Conservation (phyloP, 2,113 vertebrate species). For the Connochaetes taurinus region DNA sequence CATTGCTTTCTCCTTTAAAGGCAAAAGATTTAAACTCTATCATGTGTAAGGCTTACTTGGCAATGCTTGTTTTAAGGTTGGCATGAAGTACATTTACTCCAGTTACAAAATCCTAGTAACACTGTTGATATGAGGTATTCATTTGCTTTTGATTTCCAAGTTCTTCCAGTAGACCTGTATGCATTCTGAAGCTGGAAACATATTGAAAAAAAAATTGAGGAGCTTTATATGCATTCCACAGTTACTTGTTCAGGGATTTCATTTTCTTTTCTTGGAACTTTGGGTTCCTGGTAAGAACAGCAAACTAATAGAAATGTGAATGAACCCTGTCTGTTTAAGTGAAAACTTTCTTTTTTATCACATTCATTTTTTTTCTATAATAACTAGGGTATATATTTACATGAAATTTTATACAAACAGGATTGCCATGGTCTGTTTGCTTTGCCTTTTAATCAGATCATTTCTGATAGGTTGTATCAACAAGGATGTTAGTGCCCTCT, state of each 20-base stretch:
- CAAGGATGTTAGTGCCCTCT: conserved; percentile 33
- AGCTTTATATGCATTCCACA: not conserved
- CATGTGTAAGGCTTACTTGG: not conserved
- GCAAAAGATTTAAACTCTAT: not conserved
- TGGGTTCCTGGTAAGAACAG: not conserved
- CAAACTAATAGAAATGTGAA: not conserved
- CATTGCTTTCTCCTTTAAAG: not conserved
- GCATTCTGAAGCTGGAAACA: not conserved
- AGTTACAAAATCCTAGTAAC: not conserved
- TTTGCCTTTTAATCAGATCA: conserved; percentile 47
- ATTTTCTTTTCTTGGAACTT: not conserved
- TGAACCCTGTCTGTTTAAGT: not conserved
- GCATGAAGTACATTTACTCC: not conserved
- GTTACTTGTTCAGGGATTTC: not conserved
- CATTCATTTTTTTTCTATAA: not conserved
- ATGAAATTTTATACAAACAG: not conserved
- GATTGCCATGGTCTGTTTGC: not conserved
- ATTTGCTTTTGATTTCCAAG: conserved; percentile 35
- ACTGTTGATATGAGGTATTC: conserved; percentile 26
- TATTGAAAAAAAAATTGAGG: not conserved
- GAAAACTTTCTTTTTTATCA: not conserved
- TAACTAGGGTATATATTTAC: conserved; percentile 11
- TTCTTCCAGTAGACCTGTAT: not conserved
- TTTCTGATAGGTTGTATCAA: conserved; percentile 27
- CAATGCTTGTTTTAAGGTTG: not conserved